These are phyloP conservation scores for Artibeus lituratus DNA, from an alignment of 2,797 vertebrate species.

Conservation along the genomic window DNA sequence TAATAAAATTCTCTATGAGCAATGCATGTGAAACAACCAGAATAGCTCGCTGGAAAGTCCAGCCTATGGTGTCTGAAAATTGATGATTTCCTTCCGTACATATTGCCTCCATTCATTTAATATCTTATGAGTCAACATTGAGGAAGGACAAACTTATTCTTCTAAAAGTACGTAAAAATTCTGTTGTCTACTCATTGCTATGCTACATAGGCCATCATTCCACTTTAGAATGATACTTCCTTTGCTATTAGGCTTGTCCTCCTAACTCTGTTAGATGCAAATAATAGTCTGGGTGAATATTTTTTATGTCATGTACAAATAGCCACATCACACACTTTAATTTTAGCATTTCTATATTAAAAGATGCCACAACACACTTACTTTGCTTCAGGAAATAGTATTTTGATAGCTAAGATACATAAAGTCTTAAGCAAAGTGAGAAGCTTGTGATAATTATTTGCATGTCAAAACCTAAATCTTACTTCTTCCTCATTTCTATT, in stretches of 20 bases:
- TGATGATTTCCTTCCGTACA: background rate
- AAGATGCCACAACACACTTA: background rate
- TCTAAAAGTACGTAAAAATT: background rate
- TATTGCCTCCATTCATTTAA: background rate
- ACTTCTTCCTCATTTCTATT: background rate
- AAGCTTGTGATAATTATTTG: background rate
- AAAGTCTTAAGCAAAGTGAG: slow-evolving; percentile 23
- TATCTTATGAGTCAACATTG: background rate
- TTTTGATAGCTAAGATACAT: background rate
- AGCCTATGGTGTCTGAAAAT: background rate
- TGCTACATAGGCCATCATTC: background rate
- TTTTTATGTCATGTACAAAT: slow-evolving; percentile 28
- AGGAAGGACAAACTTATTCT: background rate
- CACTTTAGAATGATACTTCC: background rate
- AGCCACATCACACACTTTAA: slow-evolving; percentile 23
- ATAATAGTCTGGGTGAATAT: background rate
- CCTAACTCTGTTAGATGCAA: background rate
- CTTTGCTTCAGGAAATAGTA: background rate
- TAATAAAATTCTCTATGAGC: background rate
- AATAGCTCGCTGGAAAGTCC: background rate
- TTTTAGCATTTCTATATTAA: background rate
- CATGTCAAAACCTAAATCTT: background rate
- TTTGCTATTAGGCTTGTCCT: background rate
- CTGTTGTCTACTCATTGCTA: background rate
- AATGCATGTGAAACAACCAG: background rate